Conservation (phyloP, 2,113 vertebrate genomes). For the Stigmatopora nigra region DNA sequence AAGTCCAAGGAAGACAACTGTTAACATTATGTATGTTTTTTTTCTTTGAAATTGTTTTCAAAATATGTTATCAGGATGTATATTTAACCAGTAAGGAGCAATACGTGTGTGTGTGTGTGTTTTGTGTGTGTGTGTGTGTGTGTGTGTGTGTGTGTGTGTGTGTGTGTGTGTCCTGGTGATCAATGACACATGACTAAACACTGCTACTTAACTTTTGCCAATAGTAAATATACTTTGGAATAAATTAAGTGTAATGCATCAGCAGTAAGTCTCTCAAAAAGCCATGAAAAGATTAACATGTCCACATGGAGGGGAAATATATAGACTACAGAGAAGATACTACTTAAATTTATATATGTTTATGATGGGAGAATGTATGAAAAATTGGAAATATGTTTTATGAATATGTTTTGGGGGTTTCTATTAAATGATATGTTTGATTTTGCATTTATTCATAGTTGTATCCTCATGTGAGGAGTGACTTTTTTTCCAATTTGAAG, state of each 20-base stretch:
- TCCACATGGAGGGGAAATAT: conserved; percentile 45
- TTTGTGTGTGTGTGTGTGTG: conserved; percentile 16
- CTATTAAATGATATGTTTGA: neutral
- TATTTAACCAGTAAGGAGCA: conserved; percentile 38
- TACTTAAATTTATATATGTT: neutral
- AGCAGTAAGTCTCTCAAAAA: conserved; percentile 65
- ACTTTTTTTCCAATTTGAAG: neutral
- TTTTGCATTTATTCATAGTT: neutral
- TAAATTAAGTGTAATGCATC: conserved; percentile 70
- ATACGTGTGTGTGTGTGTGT: neutral
- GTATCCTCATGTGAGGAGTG: too few relatives aligned
- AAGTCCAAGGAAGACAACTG: neutral
- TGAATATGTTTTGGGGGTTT: neutral
- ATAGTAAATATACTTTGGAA: conserved; percentile 77
- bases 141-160: conserved; percentile 18
- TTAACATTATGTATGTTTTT: neutral
- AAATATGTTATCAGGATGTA: neutral
- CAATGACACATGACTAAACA: conserved; percentile 71
- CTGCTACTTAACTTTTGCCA: conserved; percentile 74
- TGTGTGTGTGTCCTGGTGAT: conserved; percentile 47
- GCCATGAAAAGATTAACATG: conserved; percentile 66
- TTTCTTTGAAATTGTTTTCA: neutral
- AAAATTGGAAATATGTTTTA: too few relatives aligned
- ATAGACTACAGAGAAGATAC: neutral
- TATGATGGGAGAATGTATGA: neutral